Base-by-base conservation (phyloP, 1,140 invertebrate genomes). In the Charaxes varanes region DNA sequence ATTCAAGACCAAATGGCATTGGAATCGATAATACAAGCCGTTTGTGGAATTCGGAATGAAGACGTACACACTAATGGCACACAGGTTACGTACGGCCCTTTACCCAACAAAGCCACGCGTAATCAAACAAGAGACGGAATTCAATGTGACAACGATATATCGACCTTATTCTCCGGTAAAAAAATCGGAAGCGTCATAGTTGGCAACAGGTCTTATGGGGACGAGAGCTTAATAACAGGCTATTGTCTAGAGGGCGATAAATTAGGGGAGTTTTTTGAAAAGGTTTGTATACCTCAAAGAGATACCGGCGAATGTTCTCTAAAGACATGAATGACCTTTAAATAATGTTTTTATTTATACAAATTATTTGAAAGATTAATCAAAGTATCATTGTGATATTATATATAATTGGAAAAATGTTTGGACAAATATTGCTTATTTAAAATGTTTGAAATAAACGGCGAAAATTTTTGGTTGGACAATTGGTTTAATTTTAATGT, bases 1-100 rank as follows among this genome's bases (percentile, higher is more conserved):
- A 57, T 78, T 26, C 73, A 77, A 35, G 78, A 82, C 43, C 76
- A 82, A 53, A 52, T 69, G 10, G 56, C 71, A 14, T 47, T 82
- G 11, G 69, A 76, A 47, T 62, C 71, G 7, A 53, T 82, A 21
- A 48, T 82, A 35, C 58, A 78, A 45, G 59, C 62, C 3, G 57
- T 72, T 11, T 70, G 60, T n/a, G 62, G 63, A 12, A 42, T 57
- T 10, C 49, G 43, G 10, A 60, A 50, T 8, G 58, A 57, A 30
- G 40, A 28, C 14, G 11, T 27, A 3, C 32, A 35, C 12, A 17
- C 31, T 10, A 46, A 41, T 41, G 21, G 31, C 4, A 10, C 37
- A 40, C 46, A 22, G 50, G 30, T 22, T 42, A 42, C 31, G 10
- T 41, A 38, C 15, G 49, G 37, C 41, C 58, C 50, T 44, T 48